phyloP scores from a whole-genome alignment of 2,888 invertebrate genomes.

The Alsophila aescularia region DNA sequence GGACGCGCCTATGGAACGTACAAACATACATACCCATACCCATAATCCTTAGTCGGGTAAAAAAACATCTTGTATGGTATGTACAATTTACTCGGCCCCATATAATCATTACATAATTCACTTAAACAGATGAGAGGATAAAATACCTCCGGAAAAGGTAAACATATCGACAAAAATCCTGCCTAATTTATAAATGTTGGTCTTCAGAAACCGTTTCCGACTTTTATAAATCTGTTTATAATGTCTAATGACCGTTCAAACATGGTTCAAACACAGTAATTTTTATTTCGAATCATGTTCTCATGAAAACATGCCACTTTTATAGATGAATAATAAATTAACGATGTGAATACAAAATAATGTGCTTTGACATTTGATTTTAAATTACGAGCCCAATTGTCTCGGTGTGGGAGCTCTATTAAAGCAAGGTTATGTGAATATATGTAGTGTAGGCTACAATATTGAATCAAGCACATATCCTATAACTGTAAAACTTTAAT shows the following conservation, averaged over 20 bases:
- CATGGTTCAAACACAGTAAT: conserved; percentile 46
- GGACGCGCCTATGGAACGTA: no score
- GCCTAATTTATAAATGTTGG: conserved; percentile 15
- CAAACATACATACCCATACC: no score
- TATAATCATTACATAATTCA: background rate
- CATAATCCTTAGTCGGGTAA: no score
- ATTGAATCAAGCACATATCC: no score
- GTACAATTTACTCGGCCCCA: background rate
- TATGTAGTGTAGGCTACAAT: no score
- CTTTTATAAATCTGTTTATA: conserved; percentile 35
- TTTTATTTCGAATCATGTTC: conserved; percentile 49
- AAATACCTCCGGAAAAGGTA: background rate
- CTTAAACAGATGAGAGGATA: background rate
- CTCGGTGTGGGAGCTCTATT: no score
- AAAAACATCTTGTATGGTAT: background rate
- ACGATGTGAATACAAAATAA: conserved; percentile 49
- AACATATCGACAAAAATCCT: background rate
- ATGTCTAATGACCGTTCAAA: conserved; percentile 44
- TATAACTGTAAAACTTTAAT: no score
- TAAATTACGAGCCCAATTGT: no score
- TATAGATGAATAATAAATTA: conserved; percentile 67
- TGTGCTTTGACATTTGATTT: conserved; percentile 16
- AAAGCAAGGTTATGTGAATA: no score
- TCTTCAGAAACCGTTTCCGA: conserved; percentile 10
- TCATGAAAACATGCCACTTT: conserved; percentile 48